These are phyloP conservation scores for Drosophila pegasa DNA, from an alignment of 2,888 invertebrate species.

Conservation along the genomic window DNA sequence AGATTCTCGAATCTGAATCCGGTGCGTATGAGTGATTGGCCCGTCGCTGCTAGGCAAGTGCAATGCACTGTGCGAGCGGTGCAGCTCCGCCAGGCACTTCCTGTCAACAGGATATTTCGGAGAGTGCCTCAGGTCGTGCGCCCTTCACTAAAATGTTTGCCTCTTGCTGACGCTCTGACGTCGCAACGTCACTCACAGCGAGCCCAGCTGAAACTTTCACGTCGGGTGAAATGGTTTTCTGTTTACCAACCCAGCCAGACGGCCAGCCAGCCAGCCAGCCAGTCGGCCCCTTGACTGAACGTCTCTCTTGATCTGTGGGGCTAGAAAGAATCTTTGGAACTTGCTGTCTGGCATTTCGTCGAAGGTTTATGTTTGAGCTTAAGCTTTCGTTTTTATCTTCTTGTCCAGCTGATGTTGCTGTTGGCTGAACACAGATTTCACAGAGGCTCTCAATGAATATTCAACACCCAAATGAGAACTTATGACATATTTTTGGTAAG, in stretches of 20 bases:
- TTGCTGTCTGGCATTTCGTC: background rate
- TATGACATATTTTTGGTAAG: background rate
- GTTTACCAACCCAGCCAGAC: slow-evolving; percentile 27
- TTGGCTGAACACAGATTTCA: slow-evolving; percentile 1
- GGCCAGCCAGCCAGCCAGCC: background rate
- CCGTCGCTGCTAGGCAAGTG: too few species aligned
- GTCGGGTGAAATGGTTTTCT: slow-evolving; percentile 59
- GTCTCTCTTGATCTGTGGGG: slow-evolving; percentile 7
- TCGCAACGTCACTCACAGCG: slow-evolving; percentile 1
- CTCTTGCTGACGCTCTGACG: background rate
- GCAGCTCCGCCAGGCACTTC: slow-evolving; percentile 22
- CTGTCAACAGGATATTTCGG: slow-evolving; percentile 37
- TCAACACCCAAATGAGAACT: background rate
- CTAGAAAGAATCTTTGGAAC: slow-evolving; percentile 50
- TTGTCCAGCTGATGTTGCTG: slow-evolving; percentile 58
- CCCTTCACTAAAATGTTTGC: background rate
- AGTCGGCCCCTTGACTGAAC: background rate
- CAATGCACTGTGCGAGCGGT: slow-evolving; percentile 19
- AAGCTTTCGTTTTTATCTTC: slow-evolving; percentile 68
- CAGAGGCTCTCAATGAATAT: slow-evolving; percentile 19
- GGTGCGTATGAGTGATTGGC: slow-evolving; percentile 51
- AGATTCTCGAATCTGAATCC: slow-evolving; percentile 41
- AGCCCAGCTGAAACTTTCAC: slow-evolving; percentile 58
- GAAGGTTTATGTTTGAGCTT: slow-evolving; percentile 54
- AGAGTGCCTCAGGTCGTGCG: background rate